Conservation (phyloP, 2,113 vertebrate species). For the Neodon shergylaensis region DNA sequence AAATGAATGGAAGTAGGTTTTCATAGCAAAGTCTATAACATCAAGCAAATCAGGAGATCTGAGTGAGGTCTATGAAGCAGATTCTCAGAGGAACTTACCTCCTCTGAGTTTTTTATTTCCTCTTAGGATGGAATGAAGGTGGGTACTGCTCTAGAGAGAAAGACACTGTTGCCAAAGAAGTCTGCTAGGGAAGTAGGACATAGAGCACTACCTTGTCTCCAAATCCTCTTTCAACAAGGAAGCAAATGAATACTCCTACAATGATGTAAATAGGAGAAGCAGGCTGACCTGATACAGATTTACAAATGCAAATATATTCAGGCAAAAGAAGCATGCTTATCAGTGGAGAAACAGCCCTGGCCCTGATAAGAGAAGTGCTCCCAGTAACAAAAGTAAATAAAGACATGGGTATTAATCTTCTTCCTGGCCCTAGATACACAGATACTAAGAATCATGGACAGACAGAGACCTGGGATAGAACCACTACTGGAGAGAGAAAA, state of each 20-base stretch:
- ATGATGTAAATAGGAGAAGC: not conserved
- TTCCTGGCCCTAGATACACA: not conserved
- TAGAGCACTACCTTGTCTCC: not conserved
- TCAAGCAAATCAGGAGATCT: not conserved
- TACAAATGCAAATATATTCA: not conserved
- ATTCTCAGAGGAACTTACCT: not conserved
- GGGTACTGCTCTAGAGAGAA: not conserved
- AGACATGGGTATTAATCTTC: not conserved
- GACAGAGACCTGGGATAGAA: not conserved
- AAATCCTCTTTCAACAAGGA: not conserved
- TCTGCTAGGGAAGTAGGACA: not conserved
- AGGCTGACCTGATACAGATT: not conserved
- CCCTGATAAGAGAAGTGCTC: not conserved
- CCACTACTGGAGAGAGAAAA: not conserved
- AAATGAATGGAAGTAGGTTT: not conserved
- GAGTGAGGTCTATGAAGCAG: not conserved
- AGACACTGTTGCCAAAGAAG: not conserved
- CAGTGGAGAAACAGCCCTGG: not conserved
- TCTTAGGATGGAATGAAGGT: not conserved
- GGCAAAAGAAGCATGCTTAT: too few relatives aligned
- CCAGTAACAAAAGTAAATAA: not conserved
- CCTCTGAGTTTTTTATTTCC: not conserved
- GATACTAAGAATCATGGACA: not conserved
- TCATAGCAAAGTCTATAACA: not conserved
- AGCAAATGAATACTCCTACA: not conserved